Evolutionary conservation across 2,888 invertebrate species (phyloP).

Genomic region (Machimus atricapillus): DNA sequence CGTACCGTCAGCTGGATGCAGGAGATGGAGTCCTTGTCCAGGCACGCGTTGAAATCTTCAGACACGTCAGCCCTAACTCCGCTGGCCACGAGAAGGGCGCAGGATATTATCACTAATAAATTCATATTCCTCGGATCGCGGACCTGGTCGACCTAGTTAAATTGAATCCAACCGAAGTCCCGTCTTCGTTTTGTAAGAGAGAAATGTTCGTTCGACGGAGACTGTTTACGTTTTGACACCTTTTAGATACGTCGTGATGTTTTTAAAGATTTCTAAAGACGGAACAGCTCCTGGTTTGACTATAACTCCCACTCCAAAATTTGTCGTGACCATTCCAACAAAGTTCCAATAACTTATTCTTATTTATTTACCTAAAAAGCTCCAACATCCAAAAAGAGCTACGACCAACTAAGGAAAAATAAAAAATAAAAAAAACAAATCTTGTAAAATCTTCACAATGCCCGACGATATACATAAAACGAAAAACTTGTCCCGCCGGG

Average conservation of each 20-base stretch:
- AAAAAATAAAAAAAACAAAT: not conserved
- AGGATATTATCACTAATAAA: constrained; percentile 56
- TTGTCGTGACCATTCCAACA: not conserved
- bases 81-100: constrained; percentile 57
- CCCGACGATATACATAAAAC: constrained; percentile 24
- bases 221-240: constrained; percentile 63
- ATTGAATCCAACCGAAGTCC: not conserved
- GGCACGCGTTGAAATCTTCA: constrained; percentile 65
- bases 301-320: constrained; percentile 22
- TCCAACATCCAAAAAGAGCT: constrained; percentile 2
- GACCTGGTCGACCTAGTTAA: not conserved
- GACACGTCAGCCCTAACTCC: constrained; percentile 52
- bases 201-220: constrained; percentile 63
- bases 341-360: not conserved
- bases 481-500: constrained; percentile 19
- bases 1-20: constrained; percentile 69
- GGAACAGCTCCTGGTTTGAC: not conserved
- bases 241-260: constrained; percentile 61
- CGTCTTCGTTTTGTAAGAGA: constrained; percentile 51
- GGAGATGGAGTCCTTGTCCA: constrained; percentile 69
- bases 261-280: constrained; percentile 60
- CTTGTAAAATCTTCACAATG: constrained; percentile 28
- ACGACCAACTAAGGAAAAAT: not conserved
- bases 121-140: constrained; percentile 51
- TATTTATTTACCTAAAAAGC: constrained; percentile 31